These are phyloP conservation scores for Diarsia rubi DNA, from an alignment of 2,888 invertebrate species.

Conservation along the genomic window DNA sequence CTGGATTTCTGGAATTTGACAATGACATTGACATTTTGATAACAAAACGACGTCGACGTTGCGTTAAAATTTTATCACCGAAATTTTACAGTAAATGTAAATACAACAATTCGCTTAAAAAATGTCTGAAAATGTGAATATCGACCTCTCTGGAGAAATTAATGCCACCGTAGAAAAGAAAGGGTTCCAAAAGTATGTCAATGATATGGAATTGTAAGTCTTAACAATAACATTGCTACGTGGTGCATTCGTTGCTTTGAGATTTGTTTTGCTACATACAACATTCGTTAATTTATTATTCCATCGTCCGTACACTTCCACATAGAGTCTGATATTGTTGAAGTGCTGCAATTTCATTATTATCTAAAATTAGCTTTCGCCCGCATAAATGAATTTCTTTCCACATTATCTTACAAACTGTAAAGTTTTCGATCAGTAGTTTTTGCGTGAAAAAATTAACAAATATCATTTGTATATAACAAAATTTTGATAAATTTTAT, in stretches of 20 bases:
- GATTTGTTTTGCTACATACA: slow-evolving; percentile 55
- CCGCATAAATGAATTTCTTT: background rate
- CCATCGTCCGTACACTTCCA: slow-evolving; percentile 21
- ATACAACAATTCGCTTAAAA: slow-evolving; percentile 44
- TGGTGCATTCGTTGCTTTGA: slow-evolving; percentile 70
- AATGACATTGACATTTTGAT: slow-evolving; percentile 25
- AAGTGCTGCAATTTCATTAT: slow-evolving; percentile 3
- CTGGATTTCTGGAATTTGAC: too few relatives aligned
- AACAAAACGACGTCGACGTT: slow-evolving; percentile 12
- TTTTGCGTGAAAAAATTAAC: background rate
- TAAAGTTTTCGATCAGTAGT: background rate
- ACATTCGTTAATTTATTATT: slow-evolving; percentile 48
- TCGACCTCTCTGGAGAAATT: slow-evolving; percentile 88
- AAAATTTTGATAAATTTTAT: background rate
- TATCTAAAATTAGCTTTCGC: background rate
- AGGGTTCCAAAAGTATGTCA: slow-evolving; percentile 90
- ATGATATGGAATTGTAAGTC: slow-evolving; percentile 89
- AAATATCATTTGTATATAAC: background rate
- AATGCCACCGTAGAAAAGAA: slow-evolving; percentile 84
- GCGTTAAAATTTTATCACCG: background rate
- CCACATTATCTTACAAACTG: background rate
- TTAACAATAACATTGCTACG: slow-evolving; percentile 75
- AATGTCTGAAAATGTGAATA: slow-evolving; percentile 88
- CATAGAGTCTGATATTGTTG: slow-evolving; percentile 2
- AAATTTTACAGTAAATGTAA: slow-evolving; percentile 6